phyloP scores from a whole-genome alignment of 1,140 invertebrate genomes.

The Procambarus clarkii region DNA sequence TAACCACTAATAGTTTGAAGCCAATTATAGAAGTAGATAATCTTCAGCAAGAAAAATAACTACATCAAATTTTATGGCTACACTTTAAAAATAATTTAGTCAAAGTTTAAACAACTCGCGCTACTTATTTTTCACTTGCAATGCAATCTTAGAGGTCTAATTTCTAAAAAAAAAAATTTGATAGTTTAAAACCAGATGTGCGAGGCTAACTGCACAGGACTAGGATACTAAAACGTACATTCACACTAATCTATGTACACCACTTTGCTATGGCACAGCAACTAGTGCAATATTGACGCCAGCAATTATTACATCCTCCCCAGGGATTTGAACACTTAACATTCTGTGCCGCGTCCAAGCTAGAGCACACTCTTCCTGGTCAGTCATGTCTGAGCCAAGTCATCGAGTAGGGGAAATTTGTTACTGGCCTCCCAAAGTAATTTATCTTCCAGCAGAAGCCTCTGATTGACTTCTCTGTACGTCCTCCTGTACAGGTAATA shows the following conservation, averaged over 20 bases:
- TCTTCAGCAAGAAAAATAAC: too few relatives aligned
- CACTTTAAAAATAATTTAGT: too few relatives aligned
- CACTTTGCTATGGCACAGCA: constrained; percentile 54
- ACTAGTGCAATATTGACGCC: constrained; percentile 20
- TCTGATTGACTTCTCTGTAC: constrained; percentile 1
- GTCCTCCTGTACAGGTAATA: too few relatives aligned
- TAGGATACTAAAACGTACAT: constrained; percentile 18
- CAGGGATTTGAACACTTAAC: constrained; percentile 11
- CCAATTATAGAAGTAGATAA: too few relatives aligned
- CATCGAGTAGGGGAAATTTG: neutral
- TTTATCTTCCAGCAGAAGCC: constrained; percentile 42
- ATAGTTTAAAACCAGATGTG: too few relatives aligned
- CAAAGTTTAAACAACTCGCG: too few relatives aligned
- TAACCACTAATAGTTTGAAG: too few relatives aligned
- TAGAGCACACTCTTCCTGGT: neutral
- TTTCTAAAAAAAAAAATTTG: too few relatives aligned
- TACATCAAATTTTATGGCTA: too few relatives aligned
- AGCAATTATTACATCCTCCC: constrained; percentile 22
- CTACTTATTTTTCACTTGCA: too few relatives aligned
- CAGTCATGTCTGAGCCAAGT: neutral
- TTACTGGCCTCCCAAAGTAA: neutral
- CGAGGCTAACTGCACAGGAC: neutral
- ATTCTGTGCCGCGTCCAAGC: neutral
- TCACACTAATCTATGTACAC: constrained; percentile 61
- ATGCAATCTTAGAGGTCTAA: too few relatives aligned